phyloP scores from a whole-genome alignment of 2,888 invertebrate genomes.

The Coremacera marginata region DNA sequence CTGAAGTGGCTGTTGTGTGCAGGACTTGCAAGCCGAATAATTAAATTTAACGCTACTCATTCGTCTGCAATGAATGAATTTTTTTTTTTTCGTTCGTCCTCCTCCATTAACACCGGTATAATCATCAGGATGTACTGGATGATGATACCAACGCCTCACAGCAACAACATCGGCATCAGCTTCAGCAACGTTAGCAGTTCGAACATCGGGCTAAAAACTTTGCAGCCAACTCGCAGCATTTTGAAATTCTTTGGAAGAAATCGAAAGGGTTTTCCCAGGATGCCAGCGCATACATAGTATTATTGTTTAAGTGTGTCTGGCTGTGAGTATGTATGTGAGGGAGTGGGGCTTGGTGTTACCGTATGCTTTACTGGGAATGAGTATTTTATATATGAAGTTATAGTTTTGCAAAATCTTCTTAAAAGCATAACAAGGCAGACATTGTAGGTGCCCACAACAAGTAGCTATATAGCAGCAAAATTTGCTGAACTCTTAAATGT shows the following conservation, averaged over 20 bases:
- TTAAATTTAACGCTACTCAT: constrained; percentile 33
- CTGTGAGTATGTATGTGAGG: neutral
- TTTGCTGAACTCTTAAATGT: neutral
- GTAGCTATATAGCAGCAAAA: neutral
- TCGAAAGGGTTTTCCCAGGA: constrained; percentile 48
- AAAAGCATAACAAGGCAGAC: neutral
- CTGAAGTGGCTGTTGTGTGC: neutral
- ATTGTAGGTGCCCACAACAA: neutral
- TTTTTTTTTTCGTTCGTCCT: neutral
- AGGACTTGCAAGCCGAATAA: constrained; percentile 28
- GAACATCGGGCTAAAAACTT: constrained; percentile 20
- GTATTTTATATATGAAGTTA: neutral
- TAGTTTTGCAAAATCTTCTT: constrained; percentile 13
- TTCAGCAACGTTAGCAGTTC: neutral
- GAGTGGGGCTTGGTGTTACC: too few relatives aligned
- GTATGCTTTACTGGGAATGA: neutral
- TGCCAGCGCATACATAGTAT: neutral
- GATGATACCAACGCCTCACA: neutral
- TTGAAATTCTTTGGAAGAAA: constrained; percentile 47
- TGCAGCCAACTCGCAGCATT: constrained; percentile 33
- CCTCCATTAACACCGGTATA: neutral
- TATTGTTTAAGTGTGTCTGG: neutral
- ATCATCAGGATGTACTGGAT: neutral
- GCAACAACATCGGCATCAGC: neutral
- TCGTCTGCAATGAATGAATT: constrained; percentile 40